Evolutionary conservation across 2,797 vertebrate genomes (phyloP), one percentile per base, ranked within the genome.

Genomic region (Myotis daubentonii): DNA sequence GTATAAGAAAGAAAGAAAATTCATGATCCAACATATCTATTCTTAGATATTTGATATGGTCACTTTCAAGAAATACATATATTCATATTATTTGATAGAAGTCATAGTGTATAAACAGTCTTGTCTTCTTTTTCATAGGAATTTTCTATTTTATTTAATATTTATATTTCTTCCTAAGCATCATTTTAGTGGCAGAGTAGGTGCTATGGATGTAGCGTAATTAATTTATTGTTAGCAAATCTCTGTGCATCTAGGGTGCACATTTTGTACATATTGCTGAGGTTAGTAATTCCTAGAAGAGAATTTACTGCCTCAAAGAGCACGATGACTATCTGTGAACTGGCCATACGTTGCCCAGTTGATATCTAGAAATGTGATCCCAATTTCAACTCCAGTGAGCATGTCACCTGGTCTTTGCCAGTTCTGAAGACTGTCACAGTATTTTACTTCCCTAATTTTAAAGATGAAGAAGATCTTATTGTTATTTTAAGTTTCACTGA

Each of bases 401-500:
- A 44, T 6, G 33, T 62, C 79, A 68, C 11, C 25, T 91, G 47
- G 70, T 80, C 55, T 92, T 88, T 92, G 51, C 53, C 41, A 74
- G n/a, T 47, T 25, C 2, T 62, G 66, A 82, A 30, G 71, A 70
- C 12, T 60, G 60, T 76, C 83, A 51, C 15, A 19, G 2, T 76
- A 79, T 66, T 72, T 90, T 44, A 74, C 60, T 79, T 87, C 57
- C 17, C 53, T 91, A 23, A 49, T 49, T 38, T 80, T 92, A 65
- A 60, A 44, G 74, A 62, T 60, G 51, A 53, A 89, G 72, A 89
- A 38, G 8, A 83, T 79, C 47, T 75, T 82, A 53, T 10, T 9
- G 25, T 36, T 79, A 11, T 62, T 94, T 92, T 93, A 74, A 79
- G 71, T 88, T 92, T 88, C 65, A 93, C 47, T 66, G 19, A 65